Evolutionary conservation across 2,113 vertebrate species (phyloP), one percentile per base, ranked within the genome.

Genomic region (Upupa epops): DNA sequence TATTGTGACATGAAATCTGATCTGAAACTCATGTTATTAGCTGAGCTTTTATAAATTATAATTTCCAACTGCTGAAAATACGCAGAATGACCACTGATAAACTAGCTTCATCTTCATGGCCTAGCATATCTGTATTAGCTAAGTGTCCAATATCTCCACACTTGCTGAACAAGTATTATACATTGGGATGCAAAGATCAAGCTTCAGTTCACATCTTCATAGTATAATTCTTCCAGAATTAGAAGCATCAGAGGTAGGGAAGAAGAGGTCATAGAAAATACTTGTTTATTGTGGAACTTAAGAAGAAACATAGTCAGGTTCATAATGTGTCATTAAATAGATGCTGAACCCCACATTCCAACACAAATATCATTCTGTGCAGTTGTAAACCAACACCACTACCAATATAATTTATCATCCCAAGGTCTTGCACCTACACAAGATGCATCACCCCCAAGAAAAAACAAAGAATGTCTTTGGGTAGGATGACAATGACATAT

Each of bases 1-100:
- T 97, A 97, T 96, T 97, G 93, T 97, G 93, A 97, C 90, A 93
- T 91, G 95, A 96, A 89, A 96, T 95, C 91, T 96, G 93, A 97
- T 95, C 86, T 94, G 94, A 97, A 96, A 97, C 55, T 91, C 80
- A 89, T 79, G 87, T 94, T 95, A 97, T 96, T 97, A 97, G 88
- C 84, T 10, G 56, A 90, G 91, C 92, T 96, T 96, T 97, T 93
- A 96, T 96, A 97, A 96, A 97, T 91, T 89, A 89, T 95, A 97
- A 97, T 96, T 96, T 82, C 82, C 93, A 97, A 92, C 96, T 77
- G 63, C 86, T 96, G 95, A 96, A 97, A 93, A 95, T 92, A 96
- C 17, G 77, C 77, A 95, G 94, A 82, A 86, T 48, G 83, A 80
- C 56, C 82, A 87, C 92, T 87, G 70, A 93, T 96, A 93, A 96